These are phyloP conservation scores for Apocheima hispidaria DNA, from an alignment of 2,888 invertebrate genomes.

Conservation along the genomic window DNA sequence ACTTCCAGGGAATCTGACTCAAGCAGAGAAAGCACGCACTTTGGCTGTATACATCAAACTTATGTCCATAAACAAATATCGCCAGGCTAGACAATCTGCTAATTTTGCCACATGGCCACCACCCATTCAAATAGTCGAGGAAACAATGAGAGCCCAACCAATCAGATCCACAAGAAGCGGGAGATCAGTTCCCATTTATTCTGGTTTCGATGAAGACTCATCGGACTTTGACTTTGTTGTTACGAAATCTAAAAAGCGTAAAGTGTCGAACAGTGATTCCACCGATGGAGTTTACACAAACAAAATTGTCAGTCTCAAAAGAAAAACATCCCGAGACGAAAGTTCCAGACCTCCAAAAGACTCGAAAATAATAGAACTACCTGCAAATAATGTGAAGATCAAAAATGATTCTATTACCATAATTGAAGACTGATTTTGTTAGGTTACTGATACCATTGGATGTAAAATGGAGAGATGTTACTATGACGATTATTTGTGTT, in stretches of 20 bases:
- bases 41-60: constrained; percentile 78
- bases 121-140: constrained; percentile 76
- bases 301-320: constrained; percentile 73
- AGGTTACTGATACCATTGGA: constrained; percentile 24
- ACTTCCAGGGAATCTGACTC: constrained; percentile 66
- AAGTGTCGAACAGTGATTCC: constrained; percentile 67
- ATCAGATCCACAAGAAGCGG: constrained; percentile 77
- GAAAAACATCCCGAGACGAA: constrained; percentile 74
- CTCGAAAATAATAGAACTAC: constrained; percentile 56
- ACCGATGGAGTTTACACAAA: constrained; percentile 64
- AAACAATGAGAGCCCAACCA: constrained; percentile 70
- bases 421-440: constrained; percentile 65
- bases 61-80: constrained; percentile 76
- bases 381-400: constrained; percentile 55
- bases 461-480: not conserved
- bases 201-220: constrained; percentile 79
- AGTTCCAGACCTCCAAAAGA: constrained; percentile 66
- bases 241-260: constrained; percentile 74
- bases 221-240: constrained; percentile 75
- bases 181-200: constrained; percentile 74
- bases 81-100: constrained; percentile 71
- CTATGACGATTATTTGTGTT: not conserved
- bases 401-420: constrained; percentile 60
- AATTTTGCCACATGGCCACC: constrained; percentile 76
- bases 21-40: constrained; percentile 74